Evolutionary conservation across 1,140 invertebrate species (phyloP), one percentile per base, ranked within the genome.

Genomic region (Drosophila neocordata): DNA sequence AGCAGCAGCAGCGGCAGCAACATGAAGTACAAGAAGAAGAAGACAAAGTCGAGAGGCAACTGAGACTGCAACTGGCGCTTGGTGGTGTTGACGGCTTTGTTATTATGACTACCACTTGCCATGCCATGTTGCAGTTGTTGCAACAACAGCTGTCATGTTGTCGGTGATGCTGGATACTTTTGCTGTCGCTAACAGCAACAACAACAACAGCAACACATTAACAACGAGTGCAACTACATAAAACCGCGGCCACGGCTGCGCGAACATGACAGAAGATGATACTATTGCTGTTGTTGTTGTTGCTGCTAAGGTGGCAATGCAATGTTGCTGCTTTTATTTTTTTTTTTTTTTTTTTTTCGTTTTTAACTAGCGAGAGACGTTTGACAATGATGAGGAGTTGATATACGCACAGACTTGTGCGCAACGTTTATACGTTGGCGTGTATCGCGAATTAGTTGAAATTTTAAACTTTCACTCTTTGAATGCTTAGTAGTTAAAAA

Each of bases 61-160:
- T 63, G 53, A 75, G 73, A 65, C 65, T 76, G 72, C 60, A 59
- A 67, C 67, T 75, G 73, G 73, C 72, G 73, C 65, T 75, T 68
- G 65, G 73, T 76, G 72, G 73, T 76, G 72, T 76, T 69, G 73
- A 60, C 72, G 59, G 73, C 72, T 62, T 64, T 76, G 73, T 76
- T 76, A 75, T 76, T 76, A 76, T 76, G 72, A 76, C 73, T 76
- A 69, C 73, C 72, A 76, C 72, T 69, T 76, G 60, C 72, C 72
- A 61, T 67, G 34, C 65, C 59, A 70, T 70, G 73, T 76, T 77
- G 74, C 38, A 38, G 73, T 58, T 74, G 70, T 75, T 68, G 73
- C 71, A 75, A 56, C 73, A 75, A 63, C 64, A 74, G 64, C 64
- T 74, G 71, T 75, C 73, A 74, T 53, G 57, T 75, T 68, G 57